Evolutionary conservation across 2,797 vertebrate genomes (phyloP), one percentile per base, ranked within the genome.

Genomic region (Lepus oiostolus): DNA sequence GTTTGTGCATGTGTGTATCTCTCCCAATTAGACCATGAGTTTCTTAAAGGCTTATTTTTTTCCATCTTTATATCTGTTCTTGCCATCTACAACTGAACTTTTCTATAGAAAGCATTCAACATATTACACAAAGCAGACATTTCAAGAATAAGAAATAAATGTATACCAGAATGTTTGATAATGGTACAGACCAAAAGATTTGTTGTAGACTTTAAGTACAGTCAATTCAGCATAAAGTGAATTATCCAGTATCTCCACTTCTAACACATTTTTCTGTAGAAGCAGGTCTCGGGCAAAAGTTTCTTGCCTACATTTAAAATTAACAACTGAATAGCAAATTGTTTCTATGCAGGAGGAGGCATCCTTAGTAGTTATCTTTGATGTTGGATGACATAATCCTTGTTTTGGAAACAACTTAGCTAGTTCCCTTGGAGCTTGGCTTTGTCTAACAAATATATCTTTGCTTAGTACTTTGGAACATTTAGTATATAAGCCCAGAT

Each of bases 151-250:
- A 77, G n/a, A 88, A 84, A 93, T 90, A 19, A 62, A 38, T 26
- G 50, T 67, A 10, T 17, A 67, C n/a, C 13, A 68, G 58, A 79
- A 68, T 94, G n/a, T 86, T 96, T 91, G 47, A 79, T 80, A 75
- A 62, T 88, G 62, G 19, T 68, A 28, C 35, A 62, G 30, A 80
- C 89, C 54, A 74, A 67, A 77, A 65, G 32, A 80, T 88, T 94
- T 79, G 58, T 83, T 90, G 88, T 30, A 62, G 70, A 52, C 19
- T 60, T 88, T 71, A 88, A 77, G 38, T 83, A 50, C 10, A 89
- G 17, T 63, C 17, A 84, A 71, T 83, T 80, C n/a, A 62, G 52
- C n/a, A 74, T 35, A 32, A 79, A 88, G 24, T 24, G 5, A 83
- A 47, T 79, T 58, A 84, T 50, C 10, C 7, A 70, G 2, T 79